These are phyloP conservation scores for Gorilla gorilla DNA, from an alignment of 2,113 vertebrate genomes.

Conservation along the genomic window DNA sequence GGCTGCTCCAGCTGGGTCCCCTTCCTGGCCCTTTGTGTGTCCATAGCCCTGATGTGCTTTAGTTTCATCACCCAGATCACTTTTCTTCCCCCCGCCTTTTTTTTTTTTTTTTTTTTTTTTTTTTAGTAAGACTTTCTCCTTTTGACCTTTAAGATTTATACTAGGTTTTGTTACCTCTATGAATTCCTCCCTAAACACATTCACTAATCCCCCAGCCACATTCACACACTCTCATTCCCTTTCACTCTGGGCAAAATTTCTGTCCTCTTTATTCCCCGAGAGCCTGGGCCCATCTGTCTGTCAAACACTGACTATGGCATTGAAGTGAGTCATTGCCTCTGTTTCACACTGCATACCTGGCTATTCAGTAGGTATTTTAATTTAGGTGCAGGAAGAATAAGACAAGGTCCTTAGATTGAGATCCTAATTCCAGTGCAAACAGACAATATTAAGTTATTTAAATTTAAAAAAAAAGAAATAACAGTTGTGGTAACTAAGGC, in stretches of 20 bases:
- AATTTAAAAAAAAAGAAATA: neutral
- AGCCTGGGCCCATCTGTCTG: neutral
- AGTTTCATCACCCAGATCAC: neutral
- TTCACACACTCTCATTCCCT: neutral
- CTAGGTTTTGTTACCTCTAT: neutral
- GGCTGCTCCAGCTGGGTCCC: neutral
- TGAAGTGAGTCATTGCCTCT: neutral
- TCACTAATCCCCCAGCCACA: neutral
- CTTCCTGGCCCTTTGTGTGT: neutral
- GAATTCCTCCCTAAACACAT: neutral
- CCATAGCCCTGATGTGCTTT: neutral
- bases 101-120: no score
- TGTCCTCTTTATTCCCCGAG: neutral
- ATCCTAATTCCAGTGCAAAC: neutral
- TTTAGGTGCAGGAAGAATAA: neutral
- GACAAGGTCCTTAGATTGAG: neutral
- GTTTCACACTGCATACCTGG: no score
- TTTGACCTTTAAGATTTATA: neutral
- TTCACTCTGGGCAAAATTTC: neutral
- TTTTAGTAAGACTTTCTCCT: neutral
- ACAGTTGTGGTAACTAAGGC: neutral
- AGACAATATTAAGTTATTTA: neutral
- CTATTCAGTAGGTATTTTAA: neutral
- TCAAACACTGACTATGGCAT: neutral
- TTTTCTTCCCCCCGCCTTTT: rapidly evolving